Evolutionary conservation across 2,797 vertebrate genomes (phyloP), one percentile per base, ranked within the genome.

Genomic region (Oryzias dopingdopingensis): DNA sequence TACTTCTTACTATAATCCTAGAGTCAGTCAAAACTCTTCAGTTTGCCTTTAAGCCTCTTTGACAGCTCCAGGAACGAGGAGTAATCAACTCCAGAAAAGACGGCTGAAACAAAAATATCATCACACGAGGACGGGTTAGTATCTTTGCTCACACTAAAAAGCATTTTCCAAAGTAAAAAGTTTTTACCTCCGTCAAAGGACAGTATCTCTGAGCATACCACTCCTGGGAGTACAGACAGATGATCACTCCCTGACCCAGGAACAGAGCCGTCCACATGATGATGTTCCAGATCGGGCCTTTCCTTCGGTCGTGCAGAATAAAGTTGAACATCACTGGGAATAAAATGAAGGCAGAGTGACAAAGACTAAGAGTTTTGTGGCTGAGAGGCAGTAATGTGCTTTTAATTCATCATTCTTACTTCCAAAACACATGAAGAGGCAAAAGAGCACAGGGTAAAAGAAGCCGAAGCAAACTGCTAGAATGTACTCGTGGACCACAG

Each of bases 251-350:
- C 1, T 96, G 91, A 50, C 97, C 96, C 76, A 97, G 85, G 72
- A 98, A 98, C 16, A 99, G 92, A 5, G 94, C 92, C 0, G 93
- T 94, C 97, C 96, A 99, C 93, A 99, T 94, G 82, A 98, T 87
- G 59, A 99, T 89, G 0, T 98, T 99, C 96, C 96, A 98, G 85
- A 99, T 92, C 1, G 96, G 94, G 47, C 94, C 94, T 88, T 96
- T 96, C 76, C 96, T 91, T 63, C 84, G 91, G 74, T 99, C 96
- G 1, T 97, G 94, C 24, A 97, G 91, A 72, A 96, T 92, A 82
- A 99, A 99, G 86, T 98, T 98, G 80, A 99, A 98, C 83, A 94
- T 80, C 92, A 97, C 97, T 94, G 66, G 49, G 4, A 4, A 20
- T 20, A 4, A 18, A 45, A 45, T 17, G 12, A 18, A 45, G n/a